Evolutionary conservation across 2,113 vertebrate species (phyloP), one percentile per base, ranked within the genome.

Genomic region (Chrysochloris asiatica): DNA sequence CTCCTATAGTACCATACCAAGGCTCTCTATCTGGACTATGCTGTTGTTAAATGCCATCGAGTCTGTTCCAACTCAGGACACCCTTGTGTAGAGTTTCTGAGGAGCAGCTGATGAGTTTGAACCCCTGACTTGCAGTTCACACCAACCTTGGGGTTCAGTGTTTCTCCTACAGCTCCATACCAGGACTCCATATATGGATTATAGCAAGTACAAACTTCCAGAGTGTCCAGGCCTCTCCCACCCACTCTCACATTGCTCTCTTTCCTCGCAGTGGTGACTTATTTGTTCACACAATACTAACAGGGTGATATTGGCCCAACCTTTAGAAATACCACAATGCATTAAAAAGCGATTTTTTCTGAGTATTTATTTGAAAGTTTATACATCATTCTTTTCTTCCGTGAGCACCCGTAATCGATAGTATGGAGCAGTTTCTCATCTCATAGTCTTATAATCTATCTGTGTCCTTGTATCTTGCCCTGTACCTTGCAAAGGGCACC

Each of bases 261-360:
- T 86, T 54, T 73, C 48, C 38, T 76, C n/a, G 56, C 24, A 65
- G 52, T 17, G 3, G n/a, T n/a, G n/a, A n/a, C n/a, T n/a, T n/a
- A n/a, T n/a, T n/a, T n/a, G n/a, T 7, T 78, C 19, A 38, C 24
- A 7, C 21, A 43, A 19, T 84, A 28, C 59, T 59, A 17, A 59
- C 28, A 12, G 21, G 7, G 38, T 78, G 43, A 73, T 67, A 85
- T 91, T 88, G 24, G 24, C 11, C 19, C 86, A 76, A 71, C 38
- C 38, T 67, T 89, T 43, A 87, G 73, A 77, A 92, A 92, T 76
- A 67, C 52, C 17, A 71, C 43, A 90, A 0, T 48, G 50, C 38
- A 78, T 80, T 81, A 22, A 81, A 79, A 45, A 67, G 47, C 80
- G 47, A 86, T 67, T 78, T 88, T 95, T 56, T 26, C 13, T 17